phyloP scores from a whole-genome alignment of 2,888 invertebrate genomes.

The Panzeria rudis region DNA sequence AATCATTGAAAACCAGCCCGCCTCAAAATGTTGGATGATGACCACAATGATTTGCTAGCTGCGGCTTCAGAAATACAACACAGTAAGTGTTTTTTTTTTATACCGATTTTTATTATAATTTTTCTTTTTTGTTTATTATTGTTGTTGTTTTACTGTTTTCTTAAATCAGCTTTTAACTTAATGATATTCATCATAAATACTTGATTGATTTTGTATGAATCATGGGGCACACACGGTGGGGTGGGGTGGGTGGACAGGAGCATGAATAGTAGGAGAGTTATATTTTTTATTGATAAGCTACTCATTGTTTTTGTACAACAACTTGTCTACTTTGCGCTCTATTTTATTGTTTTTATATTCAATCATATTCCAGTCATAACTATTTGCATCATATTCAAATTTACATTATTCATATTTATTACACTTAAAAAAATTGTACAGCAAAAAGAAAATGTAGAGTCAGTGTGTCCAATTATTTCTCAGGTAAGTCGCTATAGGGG shows the following conservation, averaged over 20 bases:
- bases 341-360: conserved; percentile 26
- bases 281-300: neutral
- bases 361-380: conserved; percentile 15
- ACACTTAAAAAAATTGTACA: neutral
- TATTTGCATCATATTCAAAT: conserved; percentile 30
- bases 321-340: neutral
- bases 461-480: too few relatives aligned
- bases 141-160: neutral
- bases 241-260: neutral
- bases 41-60: conserved; percentile 83
- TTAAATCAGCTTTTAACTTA: conserved; percentile 48
- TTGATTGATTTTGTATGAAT: conserved; percentile 31
- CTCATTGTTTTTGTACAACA: neutral
- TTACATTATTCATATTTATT: conserved; percentile 1
- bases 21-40: conserved; percentile 81
- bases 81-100: conserved; percentile 76
- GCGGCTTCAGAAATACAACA: conserved; percentile 83
- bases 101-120: neutral
- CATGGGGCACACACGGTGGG: neutral
- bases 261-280: neutral
- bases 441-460: too few relatives aligned
- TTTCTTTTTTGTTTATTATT: neutral
- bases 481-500: too few relatives aligned
- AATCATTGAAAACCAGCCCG: conserved; percentile 23
- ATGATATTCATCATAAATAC: conserved; percentile 32